Percentiles rank a stretch among this genome's conserved stretches.
Evolutionary conservation across 2,113 vertebrate genomes (phyloP).

Genomic region (Haplochromis burtoni): DNA sequence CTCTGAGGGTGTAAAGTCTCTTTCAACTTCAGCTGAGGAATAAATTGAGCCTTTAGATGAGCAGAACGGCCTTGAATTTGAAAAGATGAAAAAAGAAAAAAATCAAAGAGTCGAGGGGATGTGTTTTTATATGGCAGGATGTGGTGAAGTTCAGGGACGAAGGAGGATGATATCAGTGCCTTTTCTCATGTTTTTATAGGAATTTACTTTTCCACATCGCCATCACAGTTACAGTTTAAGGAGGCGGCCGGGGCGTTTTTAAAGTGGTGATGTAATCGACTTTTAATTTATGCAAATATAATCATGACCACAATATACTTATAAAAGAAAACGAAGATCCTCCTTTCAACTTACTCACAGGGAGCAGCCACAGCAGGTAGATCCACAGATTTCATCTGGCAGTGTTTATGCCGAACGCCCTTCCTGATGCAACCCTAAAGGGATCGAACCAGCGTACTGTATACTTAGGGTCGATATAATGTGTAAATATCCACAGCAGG

Average conservation of each 20-base stretch:
- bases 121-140: slow-evolving; percentile 20
- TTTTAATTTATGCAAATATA: not conserved
- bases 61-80: slow-evolving; percentile 24
- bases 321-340: not conserved
- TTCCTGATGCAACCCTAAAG: not conserved
- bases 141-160: not conserved
- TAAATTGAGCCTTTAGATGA: slow-evolving; percentile 38
- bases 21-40: slow-evolving; percentile 47
- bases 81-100: not conserved
- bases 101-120: slow-evolving; percentile 22
- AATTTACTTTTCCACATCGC: not conserved
- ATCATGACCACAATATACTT: not conserved
- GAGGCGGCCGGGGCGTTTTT: not conserved
- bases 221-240: not conserved
- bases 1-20: not conserved
- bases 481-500: not conserved
- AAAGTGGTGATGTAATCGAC: not conserved
- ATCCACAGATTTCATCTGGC: not conserved
- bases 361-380: not conserved
- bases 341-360: not conserved
- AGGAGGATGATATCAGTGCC: not conserved
- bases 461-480: not conserved
- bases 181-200: not conserved
- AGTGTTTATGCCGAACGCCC: not conserved
- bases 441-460: not conserved